These are phyloP conservation scores for Masnerella sp. DNA, from an alignment of 2,888 invertebrate genomes.

Conservation along the genomic window DNA sequence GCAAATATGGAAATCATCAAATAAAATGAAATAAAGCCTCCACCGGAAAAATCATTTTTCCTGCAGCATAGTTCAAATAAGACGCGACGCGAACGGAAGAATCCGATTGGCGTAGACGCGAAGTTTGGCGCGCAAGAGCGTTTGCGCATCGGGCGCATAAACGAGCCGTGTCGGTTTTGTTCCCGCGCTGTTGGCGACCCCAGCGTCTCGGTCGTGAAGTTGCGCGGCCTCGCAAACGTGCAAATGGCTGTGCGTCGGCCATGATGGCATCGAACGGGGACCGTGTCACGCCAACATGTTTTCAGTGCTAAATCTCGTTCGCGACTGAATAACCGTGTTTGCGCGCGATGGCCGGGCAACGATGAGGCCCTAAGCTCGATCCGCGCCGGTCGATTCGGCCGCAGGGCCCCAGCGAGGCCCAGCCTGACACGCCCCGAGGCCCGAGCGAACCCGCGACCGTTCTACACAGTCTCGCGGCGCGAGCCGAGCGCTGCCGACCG, in stretches of 20 bases:
- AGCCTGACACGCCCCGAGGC: slow-evolving; percentile 69
- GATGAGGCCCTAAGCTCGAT: slow-evolving; percentile 76
- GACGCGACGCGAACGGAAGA: no score
- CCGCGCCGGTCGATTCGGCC: slow-evolving; percentile 75
- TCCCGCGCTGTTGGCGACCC: slow-evolving; percentile 63
- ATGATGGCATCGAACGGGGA: slow-evolving; percentile 77
- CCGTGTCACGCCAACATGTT: slow-evolving; percentile 77
- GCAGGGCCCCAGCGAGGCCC: slow-evolving; percentile 73
- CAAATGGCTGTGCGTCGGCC: slow-evolving; percentile 78
- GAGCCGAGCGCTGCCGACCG: slow-evolving; percentile 46
- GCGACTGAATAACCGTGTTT: slow-evolving; percentile 75
- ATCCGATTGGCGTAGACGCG: no score
- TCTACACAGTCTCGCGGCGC: slow-evolving; percentile 37
- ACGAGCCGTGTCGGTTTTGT: slow-evolving; percentile 27
- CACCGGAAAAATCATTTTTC: no score
- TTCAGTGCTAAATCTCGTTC: slow-evolving; percentile 75
- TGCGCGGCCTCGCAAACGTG: slow-evolving; percentile 68
- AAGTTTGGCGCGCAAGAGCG: no score
- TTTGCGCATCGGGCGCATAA: no score
- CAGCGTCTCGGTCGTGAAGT: slow-evolving; percentile 66
- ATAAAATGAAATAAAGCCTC: no score
- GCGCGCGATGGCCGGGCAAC: slow-evolving; percentile 74
- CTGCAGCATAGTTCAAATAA: no score
- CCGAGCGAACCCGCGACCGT: slow-evolving; percentile 50
- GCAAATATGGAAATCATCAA: no score